Evolutionary conservation across 2,797 vertebrate genomes (phyloP), one percentile per base, ranked within the genome.

Genomic region (Gila robusta): DNA sequence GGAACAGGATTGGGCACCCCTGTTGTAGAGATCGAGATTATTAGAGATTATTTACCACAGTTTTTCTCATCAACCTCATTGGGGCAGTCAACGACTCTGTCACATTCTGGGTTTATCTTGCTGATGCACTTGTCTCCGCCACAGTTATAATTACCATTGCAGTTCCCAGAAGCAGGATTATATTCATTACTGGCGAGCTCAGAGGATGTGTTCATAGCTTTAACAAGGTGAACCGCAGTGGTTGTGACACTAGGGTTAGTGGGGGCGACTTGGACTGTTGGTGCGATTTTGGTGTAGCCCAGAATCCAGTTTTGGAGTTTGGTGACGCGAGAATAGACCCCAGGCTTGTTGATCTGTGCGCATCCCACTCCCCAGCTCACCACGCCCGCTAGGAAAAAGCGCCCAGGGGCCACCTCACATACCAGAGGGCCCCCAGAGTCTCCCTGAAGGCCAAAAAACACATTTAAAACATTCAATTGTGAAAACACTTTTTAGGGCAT

Each of bases 331-430:
- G 96, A 92, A 72, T 99, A 99, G 66, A 99, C 97, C 0, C 98
- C 98, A 0, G 98, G 98, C 62, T 92, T 96, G 91, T 94, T 96
- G 87, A 96, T 91, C 91, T 97, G 96, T 2, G 98, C 97, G 5
- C 98, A 99, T 67, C 98, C 98, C 1, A 96, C 90, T 0, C 98
- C 98, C 98, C 98, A 99, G 86, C 98, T 99, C 89, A 99, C 98
- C 0, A 99, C 94, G 16, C 98, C 98, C 0, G 98, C 98, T 91
- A 99, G 91, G 76, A 98, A 99, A 88, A 98, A 99, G 87, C 95
- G 95, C 0, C 97, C 98, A 0, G 97, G 95, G 0, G 95, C 94
- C 81, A 95, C 95, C 90, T 99, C 96, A 69, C 98, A 99, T 85
- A 97, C 97, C 93, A 99, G 90, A 59, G 98, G 97, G 0, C 98